phyloP scores from a whole-genome alignment of 2,797 vertebrate genomes.

The Squalus acanthias region DNA sequence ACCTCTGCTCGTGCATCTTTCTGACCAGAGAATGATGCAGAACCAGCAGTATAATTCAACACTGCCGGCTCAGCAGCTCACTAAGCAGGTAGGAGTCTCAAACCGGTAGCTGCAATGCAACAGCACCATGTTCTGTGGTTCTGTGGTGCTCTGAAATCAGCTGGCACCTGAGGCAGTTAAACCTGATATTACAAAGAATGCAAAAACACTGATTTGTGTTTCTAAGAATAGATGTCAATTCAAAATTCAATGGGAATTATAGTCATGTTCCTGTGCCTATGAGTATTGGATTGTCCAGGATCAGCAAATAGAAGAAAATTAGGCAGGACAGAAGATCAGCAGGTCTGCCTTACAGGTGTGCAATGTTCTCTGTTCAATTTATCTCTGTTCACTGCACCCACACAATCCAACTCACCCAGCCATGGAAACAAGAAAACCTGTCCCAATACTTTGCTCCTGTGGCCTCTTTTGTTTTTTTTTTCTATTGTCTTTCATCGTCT shows the following conservation, averaged over 20 bases:
- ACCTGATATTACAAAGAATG: background rate
- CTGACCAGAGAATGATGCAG: background rate
- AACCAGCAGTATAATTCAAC: background rate
- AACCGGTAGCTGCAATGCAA: background rate
- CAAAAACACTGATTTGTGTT: too few species aligned
- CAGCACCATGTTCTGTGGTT: background rate
- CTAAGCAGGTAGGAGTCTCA: background rate
- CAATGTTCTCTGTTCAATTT: background rate
- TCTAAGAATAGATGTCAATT: too few species aligned
- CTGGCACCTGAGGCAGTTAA: background rate
- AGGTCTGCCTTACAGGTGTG: background rate
- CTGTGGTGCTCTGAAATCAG: background rate
- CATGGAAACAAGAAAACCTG: background rate
- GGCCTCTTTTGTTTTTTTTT: background rate
- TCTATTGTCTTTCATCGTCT: background rate
- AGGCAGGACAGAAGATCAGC: background rate
- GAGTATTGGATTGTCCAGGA: background rate
- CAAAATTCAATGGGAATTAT: background rate
- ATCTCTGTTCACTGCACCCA: background rate
- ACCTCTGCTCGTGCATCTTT: background rate
- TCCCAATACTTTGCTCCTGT: background rate
- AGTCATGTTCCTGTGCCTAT: background rate
- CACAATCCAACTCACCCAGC: too few species aligned
- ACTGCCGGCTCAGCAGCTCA: background rate
- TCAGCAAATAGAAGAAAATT: background rate